phyloP scores from a whole-genome alignment of 64 coral and sea anemone genomes.

The Porites lutea region DNA sequence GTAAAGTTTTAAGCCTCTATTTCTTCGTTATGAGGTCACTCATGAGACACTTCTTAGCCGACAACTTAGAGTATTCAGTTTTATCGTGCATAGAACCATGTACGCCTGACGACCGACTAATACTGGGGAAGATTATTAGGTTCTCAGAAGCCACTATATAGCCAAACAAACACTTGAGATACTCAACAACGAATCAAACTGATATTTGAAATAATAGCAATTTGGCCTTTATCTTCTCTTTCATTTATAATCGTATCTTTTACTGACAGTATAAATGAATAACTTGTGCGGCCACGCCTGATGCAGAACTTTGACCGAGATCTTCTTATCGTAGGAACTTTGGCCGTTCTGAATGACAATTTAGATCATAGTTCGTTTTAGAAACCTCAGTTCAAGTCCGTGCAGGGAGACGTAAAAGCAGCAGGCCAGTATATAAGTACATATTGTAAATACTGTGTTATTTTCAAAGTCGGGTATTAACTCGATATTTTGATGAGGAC shows the following conservation, averaged over 20 bases:
- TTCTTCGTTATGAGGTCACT: too few relatives aligned
- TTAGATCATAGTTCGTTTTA: not conserved
- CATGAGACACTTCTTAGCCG: too few relatives aligned
- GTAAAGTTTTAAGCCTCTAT: too few relatives aligned
- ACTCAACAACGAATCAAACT: not conserved
- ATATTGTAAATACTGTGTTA: not conserved
- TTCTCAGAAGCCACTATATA: conserved; percentile 51
- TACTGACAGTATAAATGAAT: too few relatives aligned
- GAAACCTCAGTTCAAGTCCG: too few relatives aligned
- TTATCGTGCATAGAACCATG: too few relatives aligned
- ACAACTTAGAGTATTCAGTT: too few relatives aligned
- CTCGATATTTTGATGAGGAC: not conserved
- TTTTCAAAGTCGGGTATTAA: not conserved
- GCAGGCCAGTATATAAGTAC: conserved; percentile 17
- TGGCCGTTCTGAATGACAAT: not conserved
- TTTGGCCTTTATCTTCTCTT: not conserved
- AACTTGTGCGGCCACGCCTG: too few relatives aligned
- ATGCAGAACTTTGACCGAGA: too few relatives aligned
- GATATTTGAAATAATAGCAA: conserved; percentile 12
- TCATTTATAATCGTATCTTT: too few relatives aligned
- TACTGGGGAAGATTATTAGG: not conserved
- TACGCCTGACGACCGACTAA: too few relatives aligned
- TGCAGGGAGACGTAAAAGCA: not conserved
- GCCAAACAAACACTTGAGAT: conserved; percentile 43
- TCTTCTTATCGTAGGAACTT: not conserved